A percentile compares a stretch with the other conserved stretches of the same genome.
phyloP scores from a whole-genome alignment of 2,888 invertebrate genomes.

The Cheilosia soror region DNA sequence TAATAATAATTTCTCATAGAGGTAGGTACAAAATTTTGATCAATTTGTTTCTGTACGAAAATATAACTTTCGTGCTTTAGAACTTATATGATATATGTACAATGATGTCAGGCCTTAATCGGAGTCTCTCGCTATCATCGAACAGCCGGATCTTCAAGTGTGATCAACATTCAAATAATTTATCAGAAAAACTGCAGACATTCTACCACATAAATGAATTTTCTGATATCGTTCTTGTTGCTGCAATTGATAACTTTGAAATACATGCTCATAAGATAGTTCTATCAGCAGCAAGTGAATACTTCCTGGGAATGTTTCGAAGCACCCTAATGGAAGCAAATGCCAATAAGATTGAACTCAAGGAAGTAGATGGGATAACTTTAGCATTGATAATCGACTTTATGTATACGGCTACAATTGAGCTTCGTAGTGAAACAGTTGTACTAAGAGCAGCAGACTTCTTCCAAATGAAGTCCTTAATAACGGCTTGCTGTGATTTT shows the following conservation, averaged over 20 bases:
- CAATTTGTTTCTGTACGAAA: no score
- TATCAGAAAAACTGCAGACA: not conserved
- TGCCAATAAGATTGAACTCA: not conserved
- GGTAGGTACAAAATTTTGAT: no score
- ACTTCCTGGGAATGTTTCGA: constrained; percentile 20
- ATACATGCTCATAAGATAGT: constrained; percentile 19
- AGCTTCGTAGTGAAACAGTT: constrained; percentile 5
- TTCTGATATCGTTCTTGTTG: not conserved
- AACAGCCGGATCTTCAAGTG: not conserved
- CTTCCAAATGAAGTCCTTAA: constrained; percentile 1
- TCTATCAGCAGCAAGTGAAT: constrained; percentile 28
- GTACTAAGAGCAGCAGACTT: constrained; percentile 24
- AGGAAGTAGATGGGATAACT: not conserved
- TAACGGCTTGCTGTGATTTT: constrained; percentile 15
- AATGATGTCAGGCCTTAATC: not conserved
- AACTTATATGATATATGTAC: not conserved
- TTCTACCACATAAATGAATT: not conserved
- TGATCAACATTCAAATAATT: not conserved
- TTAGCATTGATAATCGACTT: not conserved
- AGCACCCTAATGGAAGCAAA: constrained; percentile 10
- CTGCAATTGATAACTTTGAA: not conserved
- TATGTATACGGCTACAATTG: constrained; percentile 9
- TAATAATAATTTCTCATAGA: no score
- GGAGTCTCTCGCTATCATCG: not conserved
- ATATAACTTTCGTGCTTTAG: not conserved